Evolutionary conservation across 2,888 invertebrate genomes (phyloP), one percentile per base, ranked within the genome.

Genomic region (Ptilodon capucinus): DNA sequence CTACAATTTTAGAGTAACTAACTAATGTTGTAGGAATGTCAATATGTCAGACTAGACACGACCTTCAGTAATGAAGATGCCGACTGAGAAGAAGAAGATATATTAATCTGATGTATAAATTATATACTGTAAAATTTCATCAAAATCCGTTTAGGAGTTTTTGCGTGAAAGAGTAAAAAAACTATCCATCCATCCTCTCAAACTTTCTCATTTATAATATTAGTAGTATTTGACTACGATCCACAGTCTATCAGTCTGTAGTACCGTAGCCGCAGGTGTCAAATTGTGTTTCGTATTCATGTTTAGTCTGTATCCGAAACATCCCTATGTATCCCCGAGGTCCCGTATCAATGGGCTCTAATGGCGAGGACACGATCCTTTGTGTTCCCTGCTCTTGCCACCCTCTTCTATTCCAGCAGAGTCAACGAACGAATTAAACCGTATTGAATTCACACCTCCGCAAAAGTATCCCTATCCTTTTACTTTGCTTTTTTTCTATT

Each of bases 281-380:
- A 54, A 57, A 68, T 54, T 55, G 54, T 60, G 56, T 60, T 57
- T 48, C 32, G 21, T 34, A 57, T 62, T 60, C 63, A 60, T 59
- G 65, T 65, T 64, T 63, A 59, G 67, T 62, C 58, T 61, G 68
- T 64, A 67, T 63, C 56, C 57, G 60, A 64, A 71, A 74, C 71
- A 67, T 70, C 77, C 76, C 71, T 69, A 71, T 68, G 74, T 75
- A 74, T 80, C 76, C 73, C 74, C 62, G 72, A 73, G 74, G 71
- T 67, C 64, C 60, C 68, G 72, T 81, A 82, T 86, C 81, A 86
- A 86, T 86, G 75, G 84, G 61, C 61, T 66, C 70, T 85, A 86
- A 86, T 86, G 79, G 81, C 71, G 76, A 68, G 79, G 79, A 81
- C 79, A 73, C 64, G 64, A 61, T 72, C 76, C 74, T 79, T 80